Conservation (phyloP, 2,797 vertebrate genomes). For the Martes flavigula region DNA sequence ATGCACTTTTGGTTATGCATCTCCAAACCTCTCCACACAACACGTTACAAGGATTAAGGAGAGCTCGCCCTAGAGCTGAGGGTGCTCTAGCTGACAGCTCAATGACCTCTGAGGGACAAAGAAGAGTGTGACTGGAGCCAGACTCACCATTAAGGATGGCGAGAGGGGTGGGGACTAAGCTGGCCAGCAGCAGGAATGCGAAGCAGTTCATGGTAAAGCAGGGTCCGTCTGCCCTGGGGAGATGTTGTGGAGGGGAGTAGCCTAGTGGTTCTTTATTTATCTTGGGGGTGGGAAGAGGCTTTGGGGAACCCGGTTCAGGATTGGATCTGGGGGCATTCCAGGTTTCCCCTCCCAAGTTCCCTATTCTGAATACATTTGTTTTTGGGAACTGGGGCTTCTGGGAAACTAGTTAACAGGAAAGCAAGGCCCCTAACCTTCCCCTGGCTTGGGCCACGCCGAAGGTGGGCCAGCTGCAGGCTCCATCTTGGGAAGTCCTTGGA, state of each 20-base stretch:
- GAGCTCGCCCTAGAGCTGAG: neutral
- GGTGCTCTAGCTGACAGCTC: neutral
- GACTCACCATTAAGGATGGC: neutral
- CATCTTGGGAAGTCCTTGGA: neutral
- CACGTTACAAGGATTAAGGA: neutral
- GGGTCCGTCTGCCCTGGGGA: neutral
- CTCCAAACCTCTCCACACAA: neutral
- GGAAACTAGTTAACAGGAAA: constrained; percentile 47
- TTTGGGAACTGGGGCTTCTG: constrained; percentile 55
- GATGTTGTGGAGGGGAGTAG: neutral
- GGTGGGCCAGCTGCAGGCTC: neutral
- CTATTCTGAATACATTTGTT: constrained; percentile 2
- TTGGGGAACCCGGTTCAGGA: neutral
- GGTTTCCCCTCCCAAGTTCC: neutral
- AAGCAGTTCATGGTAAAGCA: constrained; percentile 17
- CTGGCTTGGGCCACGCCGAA: neutral
- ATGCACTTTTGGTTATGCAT: neutral
- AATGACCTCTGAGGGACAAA: neutral
- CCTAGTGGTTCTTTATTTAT: constrained; percentile 20
- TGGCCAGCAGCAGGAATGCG: neutral
- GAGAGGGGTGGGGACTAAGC: neutral
- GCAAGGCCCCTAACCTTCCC: neutral
- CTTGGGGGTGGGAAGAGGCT: neutral
- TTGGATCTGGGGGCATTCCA: neutral
- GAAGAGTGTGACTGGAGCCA: neutral